Percentiles rank a stretch among this genome's conserved stretches.
Evolutionary conservation across 2,797 vertebrate species (phyloP).

Genomic region (Tinamus major): DNA sequence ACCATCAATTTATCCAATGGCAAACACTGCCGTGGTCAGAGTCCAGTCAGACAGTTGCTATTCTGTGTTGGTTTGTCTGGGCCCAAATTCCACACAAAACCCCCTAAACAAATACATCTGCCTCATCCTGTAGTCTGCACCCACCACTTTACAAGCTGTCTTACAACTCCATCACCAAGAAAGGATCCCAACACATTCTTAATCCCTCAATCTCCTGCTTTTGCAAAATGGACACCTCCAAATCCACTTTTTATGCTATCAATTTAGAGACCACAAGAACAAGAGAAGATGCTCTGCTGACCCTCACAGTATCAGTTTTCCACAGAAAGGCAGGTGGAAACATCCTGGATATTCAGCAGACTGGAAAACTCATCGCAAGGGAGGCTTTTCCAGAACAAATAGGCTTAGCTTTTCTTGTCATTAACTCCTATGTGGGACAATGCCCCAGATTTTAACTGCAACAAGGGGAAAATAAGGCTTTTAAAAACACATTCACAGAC

Average conservation of each 20-base stretch:
- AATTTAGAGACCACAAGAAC: not conserved
- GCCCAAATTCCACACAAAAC: not conserved
- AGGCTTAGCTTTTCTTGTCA: not conserved
- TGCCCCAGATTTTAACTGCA: constrained; percentile 52
- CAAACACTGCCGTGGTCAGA: not conserved
- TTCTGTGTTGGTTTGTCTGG: not conserved
- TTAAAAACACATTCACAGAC: constrained; percentile 49
- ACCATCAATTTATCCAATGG: not conserved
- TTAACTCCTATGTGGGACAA: constrained; percentile 24
- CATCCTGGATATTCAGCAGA: not conserved
- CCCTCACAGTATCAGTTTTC: not conserved
- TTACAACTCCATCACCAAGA: not conserved
- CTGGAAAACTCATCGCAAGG: not conserved
- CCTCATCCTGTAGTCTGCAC: not conserved
- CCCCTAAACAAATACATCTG: rapidly evolving
- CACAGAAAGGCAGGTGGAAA: not conserved
- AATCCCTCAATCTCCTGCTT: not conserved
- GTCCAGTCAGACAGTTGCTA: not conserved
- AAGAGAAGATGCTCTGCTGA: not conserved
- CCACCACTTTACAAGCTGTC: not conserved
- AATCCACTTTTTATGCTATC: not conserved
- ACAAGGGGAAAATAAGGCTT: constrained; percentile 15
- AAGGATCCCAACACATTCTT: not conserved
- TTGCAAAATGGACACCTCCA: not conserved
- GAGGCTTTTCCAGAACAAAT: not conserved